These are phyloP conservation scores for Morone chrysops DNA, from an alignment of 2,113 vertebrate species.

Conservation along the genomic window DNA sequence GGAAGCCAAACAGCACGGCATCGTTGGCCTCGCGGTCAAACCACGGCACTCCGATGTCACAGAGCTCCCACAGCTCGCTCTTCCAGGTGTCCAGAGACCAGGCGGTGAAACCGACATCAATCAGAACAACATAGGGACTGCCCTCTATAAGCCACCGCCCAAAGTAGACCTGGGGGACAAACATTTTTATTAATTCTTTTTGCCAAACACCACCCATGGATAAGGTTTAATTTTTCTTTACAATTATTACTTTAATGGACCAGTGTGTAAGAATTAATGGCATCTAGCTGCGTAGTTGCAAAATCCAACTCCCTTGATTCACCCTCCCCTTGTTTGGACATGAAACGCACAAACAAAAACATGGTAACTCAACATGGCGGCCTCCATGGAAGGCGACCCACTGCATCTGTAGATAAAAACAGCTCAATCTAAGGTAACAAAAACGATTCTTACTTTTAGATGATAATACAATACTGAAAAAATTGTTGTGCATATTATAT, in stretches of 20 bases:
- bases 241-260: neutral
- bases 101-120: slow-evolving; percentile 90
- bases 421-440: too few species aligned
- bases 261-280: too few species aligned
- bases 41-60: slow-evolving; percentile 91
- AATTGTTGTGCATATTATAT: too few species aligned
- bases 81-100: slow-evolving; percentile 96
- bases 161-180: slow-evolving; percentile 88
- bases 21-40: slow-evolving; percentile 95
- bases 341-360: too few species aligned
- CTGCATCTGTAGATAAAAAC: too few species aligned
- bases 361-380: too few species aligned
- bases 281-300: too few species aligned
- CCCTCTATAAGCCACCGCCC: slow-evolving; percentile 95
- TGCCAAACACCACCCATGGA: neutral
- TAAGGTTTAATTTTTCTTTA: neutral
- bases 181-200: neutral
- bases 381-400: too few species aligned
- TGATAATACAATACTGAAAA: too few species aligned
- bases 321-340: too few species aligned
- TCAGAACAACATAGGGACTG: slow-evolving; percentile 90
- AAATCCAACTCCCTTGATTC: too few species aligned
- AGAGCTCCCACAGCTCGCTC: slow-evolving; percentile 91
- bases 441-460: too few species aligned
- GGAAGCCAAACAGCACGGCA: slow-evolving; percentile 92